Percentiles rank a stretch among this genome's conserved stretches.
These are phyloP conservation scores for Mirounga angustirostris DNA, from an alignment of 2,113 vertebrate genomes.

Conservation along the genomic window DNA sequence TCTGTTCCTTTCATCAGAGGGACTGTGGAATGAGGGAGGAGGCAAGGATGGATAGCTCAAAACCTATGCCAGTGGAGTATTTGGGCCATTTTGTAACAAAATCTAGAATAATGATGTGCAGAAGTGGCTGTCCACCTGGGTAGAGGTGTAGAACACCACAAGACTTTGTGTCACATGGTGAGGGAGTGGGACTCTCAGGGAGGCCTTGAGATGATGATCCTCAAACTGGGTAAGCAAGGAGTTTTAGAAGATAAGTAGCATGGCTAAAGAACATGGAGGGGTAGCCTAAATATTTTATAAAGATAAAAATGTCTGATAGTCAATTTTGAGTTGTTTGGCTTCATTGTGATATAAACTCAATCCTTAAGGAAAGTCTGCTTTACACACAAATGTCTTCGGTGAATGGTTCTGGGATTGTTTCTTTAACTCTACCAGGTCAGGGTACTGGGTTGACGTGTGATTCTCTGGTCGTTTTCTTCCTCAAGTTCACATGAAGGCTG, in stretches of 20 bases:
- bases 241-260: constrained; percentile 16
- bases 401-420: constrained; percentile 14
- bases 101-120: not conserved
- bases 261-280: not conserved
- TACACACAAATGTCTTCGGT: not conserved
- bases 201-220: not conserved
- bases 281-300: not conserved
- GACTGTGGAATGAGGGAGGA: not conserved
- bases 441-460: not conserved
- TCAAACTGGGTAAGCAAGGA: not conserved
- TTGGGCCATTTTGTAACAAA: constrained; percentile 23
- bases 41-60: constrained; percentile 15
- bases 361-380: not conserved
- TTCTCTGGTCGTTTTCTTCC: constrained; percentile 1
- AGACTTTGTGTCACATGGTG: not conserved
- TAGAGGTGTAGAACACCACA: not conserved
- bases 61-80: constrained; percentile 22
- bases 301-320: not conserved
- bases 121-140: not conserved
- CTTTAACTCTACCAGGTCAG: not conserved
- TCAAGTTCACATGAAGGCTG: not conserved
- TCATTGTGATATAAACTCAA: not conserved
- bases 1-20: not conserved
- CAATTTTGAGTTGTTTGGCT: not conserved
- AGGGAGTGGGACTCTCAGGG: not conserved